Conservation (phyloP, 2,797 vertebrate species). For the Erethizon dorsatum region DNA sequence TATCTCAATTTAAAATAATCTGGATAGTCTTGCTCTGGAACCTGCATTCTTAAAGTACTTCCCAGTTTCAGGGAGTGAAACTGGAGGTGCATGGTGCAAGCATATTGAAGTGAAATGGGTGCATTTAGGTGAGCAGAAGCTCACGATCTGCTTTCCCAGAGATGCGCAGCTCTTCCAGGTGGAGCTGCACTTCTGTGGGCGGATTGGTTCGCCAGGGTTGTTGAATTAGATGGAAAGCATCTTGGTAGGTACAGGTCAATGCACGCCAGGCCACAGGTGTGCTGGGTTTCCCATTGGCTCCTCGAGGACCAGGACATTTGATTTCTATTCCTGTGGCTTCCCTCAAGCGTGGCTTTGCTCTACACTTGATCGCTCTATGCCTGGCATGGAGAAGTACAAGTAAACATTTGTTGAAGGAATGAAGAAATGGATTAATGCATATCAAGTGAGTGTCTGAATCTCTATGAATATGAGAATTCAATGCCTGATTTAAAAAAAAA, state of each 20-base stretch:
- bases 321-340: background rate
- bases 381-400: background rate
- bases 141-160: background rate
- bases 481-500: background rate
- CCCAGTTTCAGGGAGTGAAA: background rate
- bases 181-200: background rate
- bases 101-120: background rate
- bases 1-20: background rate
- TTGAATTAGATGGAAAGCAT: background rate
- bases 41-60: background rate
- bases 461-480: background rate
- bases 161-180: background rate
- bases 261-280: background rate
- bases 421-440: constrained; percentile 3
- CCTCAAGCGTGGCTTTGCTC: background rate
- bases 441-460: background rate
- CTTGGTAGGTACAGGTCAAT: background rate
- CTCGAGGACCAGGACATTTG: background rate
- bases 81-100: background rate
- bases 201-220: too few species aligned
- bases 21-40: background rate
- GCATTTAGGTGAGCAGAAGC: background rate
- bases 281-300: background rate
- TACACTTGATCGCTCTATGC: background rate
- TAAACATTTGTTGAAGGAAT: background rate